These are phyloP conservation scores for Pangasianodon gigas DNA, from an alignment of 2,113 vertebrate species.

Conservation along the genomic window DNA sequence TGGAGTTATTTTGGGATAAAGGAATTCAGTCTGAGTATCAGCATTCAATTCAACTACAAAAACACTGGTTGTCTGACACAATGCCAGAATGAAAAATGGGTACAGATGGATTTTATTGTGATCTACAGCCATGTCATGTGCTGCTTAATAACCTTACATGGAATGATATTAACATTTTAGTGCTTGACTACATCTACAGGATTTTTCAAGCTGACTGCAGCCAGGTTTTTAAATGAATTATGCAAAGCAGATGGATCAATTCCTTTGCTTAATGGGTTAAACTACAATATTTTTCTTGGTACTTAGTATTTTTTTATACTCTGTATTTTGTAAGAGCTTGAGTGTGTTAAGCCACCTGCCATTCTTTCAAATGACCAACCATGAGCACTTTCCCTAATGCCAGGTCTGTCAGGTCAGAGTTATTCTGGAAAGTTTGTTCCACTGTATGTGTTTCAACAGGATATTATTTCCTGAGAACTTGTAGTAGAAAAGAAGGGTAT, in stretches of 20 bases:
- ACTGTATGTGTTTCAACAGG: background rate
- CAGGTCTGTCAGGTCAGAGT: background rate
- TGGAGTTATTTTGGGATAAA: background rate
- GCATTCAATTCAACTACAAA: background rate
- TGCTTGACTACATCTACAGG: background rate
- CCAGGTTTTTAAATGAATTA: constrained; percentile 44
- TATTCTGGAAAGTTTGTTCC: background rate
- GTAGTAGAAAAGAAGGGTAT: constrained; percentile 28
- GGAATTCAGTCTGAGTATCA: background rate
- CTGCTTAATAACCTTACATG: constrained; percentile 1
- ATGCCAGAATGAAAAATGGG: background rate
- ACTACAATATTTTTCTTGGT: background rate
- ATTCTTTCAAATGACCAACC: background rate
- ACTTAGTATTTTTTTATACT: background rate
- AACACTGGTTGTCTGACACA: background rate
- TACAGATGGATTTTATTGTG: constrained; percentile 5
- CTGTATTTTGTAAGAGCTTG: background rate
- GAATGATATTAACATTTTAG: background rate
- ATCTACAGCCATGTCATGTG: background rate
- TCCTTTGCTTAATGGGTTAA: constrained; percentile 6
- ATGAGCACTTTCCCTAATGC: background rate
- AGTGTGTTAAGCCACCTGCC: background rate
- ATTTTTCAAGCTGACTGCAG: background rate
- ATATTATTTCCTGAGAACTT: background rate
- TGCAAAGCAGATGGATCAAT: constrained; percentile 32